Base-by-base conservation (phyloP, 2,113 vertebrate genomes). In the Muntiacus reevesi region DNA sequence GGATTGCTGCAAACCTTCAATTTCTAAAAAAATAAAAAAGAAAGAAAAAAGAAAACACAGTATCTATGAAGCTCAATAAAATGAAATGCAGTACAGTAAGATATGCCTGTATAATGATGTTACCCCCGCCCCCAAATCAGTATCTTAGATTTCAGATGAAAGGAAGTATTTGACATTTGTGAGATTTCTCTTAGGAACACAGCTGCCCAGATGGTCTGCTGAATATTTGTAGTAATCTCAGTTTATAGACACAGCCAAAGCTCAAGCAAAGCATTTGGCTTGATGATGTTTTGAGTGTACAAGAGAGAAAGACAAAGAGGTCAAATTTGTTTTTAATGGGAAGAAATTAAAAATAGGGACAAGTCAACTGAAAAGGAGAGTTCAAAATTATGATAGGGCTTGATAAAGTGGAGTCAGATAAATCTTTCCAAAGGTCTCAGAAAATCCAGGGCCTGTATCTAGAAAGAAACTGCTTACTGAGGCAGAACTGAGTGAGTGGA, bases 321-420 rank as follows among this genome's bases (percentile, higher is more conserved):
- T 78, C 40, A 93, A 52, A 16, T 89, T 94, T 91, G 59, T 62
- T 98, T 97, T 87, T 90, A 97, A 54, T 87, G 52, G 79, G 67
- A 76, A 76, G 74, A 92, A 94, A 43, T 12, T 30, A 84, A 91
- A 90, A 78, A n/a, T 7, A 92, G 54, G 52, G 54, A 62, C 10
- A 91, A 91, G 57, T 89, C 83, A 93, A 82, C 52, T 67, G 52
- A 95, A 94, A 97, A 98, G 19, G 82, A 91, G 64, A 97, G 97
- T 98, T 98, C 74, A 89, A 17, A 98, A 95, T 98, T 98, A 98
- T 97, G 97, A 97, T 95, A 97, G 86, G 1, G 4, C 55, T 98
- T 98, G 92, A 95, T 97, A 96, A 98, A 98, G 91, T 98, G 86
- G 89, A 98, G 96, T 83, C 93, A 96, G 92, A 98, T 97, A 98